Base-by-base conservation (phyloP, 1,140 invertebrate genomes). In the Epicauta chinensis region DNA sequence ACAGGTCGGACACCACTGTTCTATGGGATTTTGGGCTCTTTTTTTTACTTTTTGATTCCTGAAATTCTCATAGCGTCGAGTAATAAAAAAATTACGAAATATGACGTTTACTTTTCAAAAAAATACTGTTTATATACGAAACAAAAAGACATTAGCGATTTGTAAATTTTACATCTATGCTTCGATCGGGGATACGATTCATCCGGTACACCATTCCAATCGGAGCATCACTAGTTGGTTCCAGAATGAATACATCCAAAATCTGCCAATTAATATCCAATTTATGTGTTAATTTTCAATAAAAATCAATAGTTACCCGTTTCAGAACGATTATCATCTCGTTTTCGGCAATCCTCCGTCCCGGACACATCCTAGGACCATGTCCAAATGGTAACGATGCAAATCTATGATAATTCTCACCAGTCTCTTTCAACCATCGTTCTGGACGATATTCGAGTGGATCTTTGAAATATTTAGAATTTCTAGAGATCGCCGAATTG, bases 301-400 rank as follows among this genome's bases (percentile, higher is more conserved):
- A 36, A 2, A 36, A 29, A 13, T 23, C 17, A 29, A 52, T 51
- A 34, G 51, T 64, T 59, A 77, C 77, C 67, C 73, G 73, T 16
- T 69, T 67, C 30, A 88, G 61, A 36, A 88, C 69, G 32, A 84
- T 76, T 55, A 84, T 78, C 54, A 90, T 75, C 70, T 91, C 87
- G 14, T 82, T 79, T 68, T 89, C 86, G 4, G 88, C 87, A 59
- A 91, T 82, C 48, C 87, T 71, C 50, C 82, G 77, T 9, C 88
- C 88, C 12, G 89, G 77, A 63, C 88, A 91, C 83, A 89, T 88
- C 54, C 88, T 75, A 23, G 83, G 74, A 0, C 88, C 88, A 69
- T 83, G 87, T 13, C 88, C 87, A 68, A 89, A 91, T 2, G 88
- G 87, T 47, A 89, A 71, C 7, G 82, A 84, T 0, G 84, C 83